A percentile compares a stretch with the other conserved stretches of the same genome.
phyloP scores from a whole-genome alignment of 92 coral and sea anemone species.

The Micromussa lordhowensis region DNA sequence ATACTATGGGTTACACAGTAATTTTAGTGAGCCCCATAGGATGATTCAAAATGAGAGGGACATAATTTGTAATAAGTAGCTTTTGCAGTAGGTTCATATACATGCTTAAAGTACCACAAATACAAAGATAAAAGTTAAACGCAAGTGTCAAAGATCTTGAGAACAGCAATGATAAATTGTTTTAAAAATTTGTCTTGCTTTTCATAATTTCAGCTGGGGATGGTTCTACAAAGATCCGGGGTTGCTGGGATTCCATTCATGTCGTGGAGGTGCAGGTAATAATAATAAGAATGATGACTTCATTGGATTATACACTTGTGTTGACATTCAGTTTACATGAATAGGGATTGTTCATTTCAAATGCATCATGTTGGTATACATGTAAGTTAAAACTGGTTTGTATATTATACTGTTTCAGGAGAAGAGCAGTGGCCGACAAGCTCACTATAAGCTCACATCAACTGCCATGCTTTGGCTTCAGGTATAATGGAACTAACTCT shows the following conservation, averaged over 20 bases:
- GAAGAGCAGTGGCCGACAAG: conserved; percentile 90
- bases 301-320: not conserved
- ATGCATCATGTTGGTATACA: too few relatives aligned
- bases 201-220: conserved; percentile 83
- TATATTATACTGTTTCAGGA: conserved; percentile 59
- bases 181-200: not conserved
- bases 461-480: conserved; percentile 99
- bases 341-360: not conserved
- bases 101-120: too few relatives aligned
- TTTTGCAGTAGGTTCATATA: too few relatives aligned
- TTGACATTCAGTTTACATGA: not conserved
- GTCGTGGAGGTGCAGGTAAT: conserved; percentile 98
- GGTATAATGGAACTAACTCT: conserved; percentile 42
- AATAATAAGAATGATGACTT: too few relatives aligned
- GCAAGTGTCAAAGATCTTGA: too few relatives aligned
- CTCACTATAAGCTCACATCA: conserved; percentile 99
- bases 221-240: conserved; percentile 96
- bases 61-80: not conserved
- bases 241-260: conserved; percentile 99
- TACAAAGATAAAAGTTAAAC: too few relatives aligned
- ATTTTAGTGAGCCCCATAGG: not conserved
- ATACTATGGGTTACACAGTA: not conserved
- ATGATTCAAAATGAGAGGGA: not conserved
- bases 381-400: not conserved
- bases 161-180: too few relatives aligned